These are phyloP conservation scores for Lepidochrysops patricia DNA, from an alignment of 2,888 invertebrate genomes.

Conservation along the genomic window DNA sequence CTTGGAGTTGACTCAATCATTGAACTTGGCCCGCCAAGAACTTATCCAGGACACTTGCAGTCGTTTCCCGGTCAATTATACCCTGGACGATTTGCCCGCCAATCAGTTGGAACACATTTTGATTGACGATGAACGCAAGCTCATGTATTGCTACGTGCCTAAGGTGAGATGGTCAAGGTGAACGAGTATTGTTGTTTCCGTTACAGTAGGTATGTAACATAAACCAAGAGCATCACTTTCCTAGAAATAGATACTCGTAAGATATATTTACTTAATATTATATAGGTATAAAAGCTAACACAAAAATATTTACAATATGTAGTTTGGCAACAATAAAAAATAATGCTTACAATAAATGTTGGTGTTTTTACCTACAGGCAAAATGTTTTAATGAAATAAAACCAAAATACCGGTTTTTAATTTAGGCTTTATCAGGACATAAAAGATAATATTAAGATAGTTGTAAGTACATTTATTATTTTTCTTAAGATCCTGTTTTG, in stretches of 20 bases:
- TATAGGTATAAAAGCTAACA: too few species aligned
- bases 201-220: slow-evolving; percentile 4
- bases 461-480: too few species aligned
- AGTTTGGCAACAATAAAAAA: too few species aligned
- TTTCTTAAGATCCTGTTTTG: too few species aligned
- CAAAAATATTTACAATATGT: too few species aligned
- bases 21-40: slow-evolving; percentile 77
- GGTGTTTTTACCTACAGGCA: not conserved
- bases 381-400: not conserved
- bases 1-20: slow-evolving; percentile 75
- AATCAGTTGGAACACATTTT: slow-evolving; percentile 84
- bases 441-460: too few species aligned
- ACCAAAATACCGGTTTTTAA: not conserved
- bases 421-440: not conserved
- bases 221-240: not conserved
- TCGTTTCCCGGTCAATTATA: slow-evolving; percentile 53
- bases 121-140: slow-evolving; percentile 86
- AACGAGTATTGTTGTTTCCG: slow-evolving; percentile 29
- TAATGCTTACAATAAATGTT: too few species aligned
- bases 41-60: slow-evolving; percentile 76
- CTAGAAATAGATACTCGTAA: not conserved
- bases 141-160: slow-evolving; percentile 94
- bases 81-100: slow-evolving; percentile 62
- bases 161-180: slow-evolving; percentile 78
- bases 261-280: too few species aligned